Conservation (phyloP, 2,113 vertebrate species). For the Cryptomyrus ogoouensis region DNA sequence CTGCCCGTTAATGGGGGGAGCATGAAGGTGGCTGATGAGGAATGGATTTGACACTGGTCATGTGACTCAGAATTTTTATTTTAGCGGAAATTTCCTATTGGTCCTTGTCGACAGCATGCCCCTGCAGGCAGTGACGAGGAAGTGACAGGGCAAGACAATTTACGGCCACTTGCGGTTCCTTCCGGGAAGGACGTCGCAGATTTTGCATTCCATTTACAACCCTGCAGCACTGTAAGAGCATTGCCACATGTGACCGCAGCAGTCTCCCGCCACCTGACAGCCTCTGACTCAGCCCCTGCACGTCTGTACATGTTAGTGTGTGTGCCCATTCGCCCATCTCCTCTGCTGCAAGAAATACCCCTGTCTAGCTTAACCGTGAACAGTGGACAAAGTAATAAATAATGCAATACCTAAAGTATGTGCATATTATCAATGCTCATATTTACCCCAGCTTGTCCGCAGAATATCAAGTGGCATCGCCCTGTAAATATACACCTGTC, state of each 20-base stretch:
- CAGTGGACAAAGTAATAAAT: not conserved
- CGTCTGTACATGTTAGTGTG: not conserved
- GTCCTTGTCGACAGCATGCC: not conserved
- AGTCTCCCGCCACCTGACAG: not conserved
- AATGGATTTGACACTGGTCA: not conserved
- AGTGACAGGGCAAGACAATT: not conserved
- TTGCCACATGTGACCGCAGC: not conserved
- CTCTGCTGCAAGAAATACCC: not conserved
- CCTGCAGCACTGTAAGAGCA: not conserved
- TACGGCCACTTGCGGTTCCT: not conserved
- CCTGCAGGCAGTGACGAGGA: not conserved
- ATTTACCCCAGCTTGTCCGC: not conserved
- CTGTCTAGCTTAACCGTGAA: not conserved
- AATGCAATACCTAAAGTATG: not conserved
- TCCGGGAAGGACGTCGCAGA: not conserved
- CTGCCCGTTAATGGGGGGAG: not conserved
- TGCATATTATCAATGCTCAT: not conserved
- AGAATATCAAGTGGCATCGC: not conserved
- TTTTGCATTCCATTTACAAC: not conserved
- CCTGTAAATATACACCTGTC: not conserved
- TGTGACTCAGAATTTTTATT: not conserved
- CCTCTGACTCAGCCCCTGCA: not conserved
- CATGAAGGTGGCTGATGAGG: not conserved
- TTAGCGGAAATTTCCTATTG: not conserved
- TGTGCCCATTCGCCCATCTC: not conserved